Evolutionary conservation across 2,797 vertebrate genomes (phyloP), one percentile per base, ranked within the genome.

Genomic region (Arnoldichthys spilopterus): DNA sequence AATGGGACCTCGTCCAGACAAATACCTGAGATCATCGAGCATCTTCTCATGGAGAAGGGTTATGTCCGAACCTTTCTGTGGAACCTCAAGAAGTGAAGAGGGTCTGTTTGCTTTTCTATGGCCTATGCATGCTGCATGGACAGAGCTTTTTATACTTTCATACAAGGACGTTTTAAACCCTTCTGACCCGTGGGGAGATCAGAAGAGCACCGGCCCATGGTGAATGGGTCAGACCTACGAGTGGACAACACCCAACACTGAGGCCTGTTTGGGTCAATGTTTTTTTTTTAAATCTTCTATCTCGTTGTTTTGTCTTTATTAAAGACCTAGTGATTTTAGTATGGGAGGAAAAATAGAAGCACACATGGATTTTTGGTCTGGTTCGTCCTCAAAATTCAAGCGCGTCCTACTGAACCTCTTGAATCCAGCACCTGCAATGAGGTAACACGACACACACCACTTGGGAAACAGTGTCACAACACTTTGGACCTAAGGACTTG

Each of bases 81-180:
- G 61, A 72, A 40, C 56, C 54, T 73, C 61, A 2, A 64, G 34
- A 40, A 11, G 62, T 64, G 24, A 7, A n/a, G 76, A 79, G 34
- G 61, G 1, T 67, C 74, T 54, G 20, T 66, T 15, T 62, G 53
- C 24, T 88, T 85, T 87, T 88, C 85, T 37, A 87, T 77, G 87
- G 92, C 90, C 92, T 94, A 93, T 93, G 94, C 94, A 94, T 94
- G 94, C 92, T 92, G 90, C 90, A 91, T 89, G 88, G 89, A 94
- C 86, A 86, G 86, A 80, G 59, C 59, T 51, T 82, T 84, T 78
- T 84, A 80, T 80, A 90, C 89, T 90, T 87, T 91, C 68, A 71
- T 86, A 87, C 84, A 81, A 28, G 87, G 68, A 84, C 43, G 45
- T 84, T 62, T 63, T 37, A 83, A 63, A 77, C 70, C 77, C 59